Conservation (phyloP, 1,140 invertebrate species). For the Atopsyche davidsoni region DNA sequence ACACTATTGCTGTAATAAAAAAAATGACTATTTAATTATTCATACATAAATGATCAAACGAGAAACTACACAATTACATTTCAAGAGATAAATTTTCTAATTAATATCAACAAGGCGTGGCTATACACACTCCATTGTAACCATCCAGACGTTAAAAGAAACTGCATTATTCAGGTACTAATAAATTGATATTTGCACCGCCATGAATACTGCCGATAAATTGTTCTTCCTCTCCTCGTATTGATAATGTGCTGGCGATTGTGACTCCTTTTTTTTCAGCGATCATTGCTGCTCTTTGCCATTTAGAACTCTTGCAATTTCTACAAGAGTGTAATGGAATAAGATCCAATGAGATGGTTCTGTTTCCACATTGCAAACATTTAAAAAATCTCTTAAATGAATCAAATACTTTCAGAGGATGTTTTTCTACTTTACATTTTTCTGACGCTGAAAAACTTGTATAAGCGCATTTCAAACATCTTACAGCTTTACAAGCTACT, state of each 20-base stretch:
- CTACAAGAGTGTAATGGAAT: conserved; percentile 71
- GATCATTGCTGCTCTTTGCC: conserved; percentile 76
- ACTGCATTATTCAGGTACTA: conserved; percentile 46
- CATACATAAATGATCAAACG: too few species aligned
- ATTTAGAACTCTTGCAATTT: conserved; percentile 67
- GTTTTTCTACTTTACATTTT: conserved; percentile 73
- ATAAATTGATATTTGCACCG: conserved; percentile 61
- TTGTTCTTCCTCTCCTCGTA: conserved; percentile 67
- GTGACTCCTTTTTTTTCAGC: conserved; percentile 58
- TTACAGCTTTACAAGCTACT: conserved; percentile 78
- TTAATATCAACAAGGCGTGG: background rate
- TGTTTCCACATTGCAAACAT: conserved; percentile 78
- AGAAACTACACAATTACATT: too few species aligned
- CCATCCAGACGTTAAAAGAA: background rate
- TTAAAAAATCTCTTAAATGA: conserved; percentile 86
- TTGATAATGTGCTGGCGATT: conserved; percentile 52
- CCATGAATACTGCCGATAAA: conserved; percentile 54
- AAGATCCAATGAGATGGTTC: conserved; percentile 70
- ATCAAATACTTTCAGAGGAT: conserved; percentile 70
- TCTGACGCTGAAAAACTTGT: conserved; percentile 79
- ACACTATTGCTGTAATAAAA: too few species aligned
- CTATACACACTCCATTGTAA: too few species aligned
- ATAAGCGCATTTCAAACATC: conserved; percentile 85
- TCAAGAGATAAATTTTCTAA: too few species aligned
- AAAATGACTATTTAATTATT: too few species aligned